Evolutionary conservation across 2,797 vertebrate genomes (phyloP).

Genomic region (Fistularia commersonii): DNA sequence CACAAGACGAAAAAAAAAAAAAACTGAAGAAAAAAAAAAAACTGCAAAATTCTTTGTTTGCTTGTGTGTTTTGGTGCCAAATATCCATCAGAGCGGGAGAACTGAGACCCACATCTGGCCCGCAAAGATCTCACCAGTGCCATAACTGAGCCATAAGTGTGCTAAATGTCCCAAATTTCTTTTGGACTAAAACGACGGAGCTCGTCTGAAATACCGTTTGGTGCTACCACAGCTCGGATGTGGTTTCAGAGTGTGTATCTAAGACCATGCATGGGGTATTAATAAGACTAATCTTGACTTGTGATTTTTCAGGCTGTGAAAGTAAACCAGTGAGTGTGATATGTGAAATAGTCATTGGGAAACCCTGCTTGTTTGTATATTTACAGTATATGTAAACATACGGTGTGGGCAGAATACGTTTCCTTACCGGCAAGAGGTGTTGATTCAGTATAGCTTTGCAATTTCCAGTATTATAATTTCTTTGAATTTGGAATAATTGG

Average conservation of each 20-base stretch:
- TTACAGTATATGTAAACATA: neutral
- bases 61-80: conserved; percentile 13
- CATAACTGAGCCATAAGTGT: no score
- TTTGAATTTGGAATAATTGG: no score
- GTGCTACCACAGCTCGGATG: conserved; percentile 16
- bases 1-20: conserved; percentile 7
- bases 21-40: neutral
- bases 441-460: conserved; percentile 2
- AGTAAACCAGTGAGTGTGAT: conserved; percentile 23
- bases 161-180: no score
- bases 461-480: no score
- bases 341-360: conserved; percentile 34
- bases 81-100: conserved; percentile 4
- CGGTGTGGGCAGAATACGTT: neutral
- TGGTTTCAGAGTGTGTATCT: conserved; percentile 36
- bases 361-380: conserved; percentile 8
- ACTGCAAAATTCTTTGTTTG: conserved; percentile 22
- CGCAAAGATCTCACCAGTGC: no score
- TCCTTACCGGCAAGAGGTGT: conserved; percentile 1
- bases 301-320: conserved; percentile 31
- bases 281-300: no score
- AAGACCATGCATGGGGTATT: conserved; percentile 3
- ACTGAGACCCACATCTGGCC: no score
- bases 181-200: neutral
- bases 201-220: neutral